phyloP scores from a whole-genome alignment of 1,140 invertebrate genomes.

The Liolophura sinensis region DNA sequence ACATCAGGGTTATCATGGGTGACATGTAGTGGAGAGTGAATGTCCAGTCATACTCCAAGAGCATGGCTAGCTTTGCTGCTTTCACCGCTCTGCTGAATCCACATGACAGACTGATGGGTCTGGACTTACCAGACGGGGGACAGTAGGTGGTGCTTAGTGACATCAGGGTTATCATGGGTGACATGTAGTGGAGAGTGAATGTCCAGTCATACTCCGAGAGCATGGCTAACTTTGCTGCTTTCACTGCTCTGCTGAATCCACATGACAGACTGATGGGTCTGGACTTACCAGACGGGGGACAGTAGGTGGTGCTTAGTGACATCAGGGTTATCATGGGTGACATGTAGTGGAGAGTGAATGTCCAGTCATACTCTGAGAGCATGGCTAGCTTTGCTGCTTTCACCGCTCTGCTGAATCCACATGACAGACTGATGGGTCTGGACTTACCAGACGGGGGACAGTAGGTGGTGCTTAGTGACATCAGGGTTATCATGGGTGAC shows the following conservation, averaged over 20 bases:
- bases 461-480: no score
- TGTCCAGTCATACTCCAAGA: no score
- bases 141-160: no score
- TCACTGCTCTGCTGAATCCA: slow-evolving; percentile 69
- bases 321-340: no score
- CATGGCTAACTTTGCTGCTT: slow-evolving; percentile 92
- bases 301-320: slow-evolving; percentile 55
- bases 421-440: slow-evolving; percentile 94
- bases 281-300: slow-evolving; percentile 96
- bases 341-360: slow-evolving; percentile 92
- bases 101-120: no score
- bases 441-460: slow-evolving; percentile 98
- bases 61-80: no score
- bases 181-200: slow-evolving; percentile 99
- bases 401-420: slow-evolving; percentile 70
- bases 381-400: slow-evolving; percentile 93
- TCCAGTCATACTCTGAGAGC: slow-evolving; percentile 94
- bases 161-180: no score
- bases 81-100: no score
- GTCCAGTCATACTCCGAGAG: slow-evolving; percentile 96
- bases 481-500: slow-evolving; percentile 60
- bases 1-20: slow-evolving; percentile 76
- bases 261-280: slow-evolving; percentile 96
- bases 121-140: no score
- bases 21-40: neutral